A percentile compares a stretch with the other conserved stretches of the same genome.
These are phyloP conservation scores for Pristionchus japonicus DNA, from an alignment of 2,888 invertebrate genomes.

Conservation along the genomic window DNA sequence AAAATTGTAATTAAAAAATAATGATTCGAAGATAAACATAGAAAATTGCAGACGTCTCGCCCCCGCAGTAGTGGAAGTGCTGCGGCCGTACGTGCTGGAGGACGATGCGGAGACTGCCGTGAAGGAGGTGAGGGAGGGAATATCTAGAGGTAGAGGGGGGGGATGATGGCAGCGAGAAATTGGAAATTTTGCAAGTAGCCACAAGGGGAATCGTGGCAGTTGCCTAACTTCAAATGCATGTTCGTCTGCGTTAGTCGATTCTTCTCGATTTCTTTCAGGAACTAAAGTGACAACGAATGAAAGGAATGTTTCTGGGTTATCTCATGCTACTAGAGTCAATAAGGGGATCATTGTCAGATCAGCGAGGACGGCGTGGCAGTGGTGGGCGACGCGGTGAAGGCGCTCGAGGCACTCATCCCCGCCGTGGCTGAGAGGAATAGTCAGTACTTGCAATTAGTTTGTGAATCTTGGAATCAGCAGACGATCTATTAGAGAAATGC, in stretches of 20 bases:
- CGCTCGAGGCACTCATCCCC: conserved; percentile 84
- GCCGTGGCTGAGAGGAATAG: conserved; percentile 83
- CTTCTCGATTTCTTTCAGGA: no score
- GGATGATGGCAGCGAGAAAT: no score
- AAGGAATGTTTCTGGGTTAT: no score
- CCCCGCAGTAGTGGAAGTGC: conserved; percentile 82
- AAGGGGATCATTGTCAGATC: conserved; percentile 76
- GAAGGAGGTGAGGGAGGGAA: background rate
- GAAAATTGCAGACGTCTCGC: conserved; percentile 81
- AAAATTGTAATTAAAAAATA: background rate
- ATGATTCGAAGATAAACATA: background rate
- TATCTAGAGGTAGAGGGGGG: no score
- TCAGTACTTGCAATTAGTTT: conserved; percentile 78
- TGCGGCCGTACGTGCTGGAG: conserved; percentile 50
- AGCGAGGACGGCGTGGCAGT: conserved; percentile 84
- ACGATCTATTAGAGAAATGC: background rate
- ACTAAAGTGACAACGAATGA: no score
- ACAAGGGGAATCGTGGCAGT: no score
- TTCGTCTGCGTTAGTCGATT: no score
- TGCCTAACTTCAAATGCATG: no score
- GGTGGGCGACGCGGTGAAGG: conserved; percentile 83
- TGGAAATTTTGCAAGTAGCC: no score
- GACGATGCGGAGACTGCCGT: background rate
- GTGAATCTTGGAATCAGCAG: background rate
- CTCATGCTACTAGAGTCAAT: no score